phyloP scores from a whole-genome alignment of 1,140 invertebrate species.

The Dinoponera quadriceps region DNA sequence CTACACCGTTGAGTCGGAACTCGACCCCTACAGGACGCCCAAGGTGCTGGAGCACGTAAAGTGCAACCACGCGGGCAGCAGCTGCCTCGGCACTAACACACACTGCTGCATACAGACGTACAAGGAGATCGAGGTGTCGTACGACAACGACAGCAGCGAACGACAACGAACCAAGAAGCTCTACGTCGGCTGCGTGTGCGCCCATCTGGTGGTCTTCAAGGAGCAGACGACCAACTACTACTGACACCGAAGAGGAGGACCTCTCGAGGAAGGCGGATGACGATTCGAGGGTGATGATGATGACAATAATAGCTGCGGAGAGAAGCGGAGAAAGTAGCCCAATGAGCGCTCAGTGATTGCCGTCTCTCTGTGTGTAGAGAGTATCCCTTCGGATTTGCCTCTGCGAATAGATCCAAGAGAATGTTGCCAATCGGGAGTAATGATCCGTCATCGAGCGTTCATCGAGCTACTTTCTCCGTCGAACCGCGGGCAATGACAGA shows the following conservation, averaged over 20 bases:
- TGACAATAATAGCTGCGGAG: no score
- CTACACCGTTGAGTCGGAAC: conserved; percentile 69
- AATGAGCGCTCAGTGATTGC: no score
- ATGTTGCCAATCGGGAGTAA: no score
- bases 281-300: no score
- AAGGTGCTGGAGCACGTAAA: conserved; percentile 65
- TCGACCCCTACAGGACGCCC: conserved; percentile 39
- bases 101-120: conserved; percentile 75
- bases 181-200: conserved; percentile 73
- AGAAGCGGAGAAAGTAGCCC: no score
- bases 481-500: not conserved
- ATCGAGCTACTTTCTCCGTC: not conserved
- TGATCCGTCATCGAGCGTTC: no score
- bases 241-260: not conserved
- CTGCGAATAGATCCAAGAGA: no score
- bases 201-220: not conserved
- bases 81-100: conserved; percentile 34
- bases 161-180: conserved; percentile 57
- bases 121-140: conserved; percentile 57
- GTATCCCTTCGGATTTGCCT: no score
- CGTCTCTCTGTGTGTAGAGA: no score
- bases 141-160: conserved; percentile 33
- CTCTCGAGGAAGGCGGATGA: no score
- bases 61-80: conserved; percentile 67
- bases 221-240: not conserved